Base-by-base conservation (phyloP, 2,113 vertebrate species). In the Antechinus stuartii region DNA sequence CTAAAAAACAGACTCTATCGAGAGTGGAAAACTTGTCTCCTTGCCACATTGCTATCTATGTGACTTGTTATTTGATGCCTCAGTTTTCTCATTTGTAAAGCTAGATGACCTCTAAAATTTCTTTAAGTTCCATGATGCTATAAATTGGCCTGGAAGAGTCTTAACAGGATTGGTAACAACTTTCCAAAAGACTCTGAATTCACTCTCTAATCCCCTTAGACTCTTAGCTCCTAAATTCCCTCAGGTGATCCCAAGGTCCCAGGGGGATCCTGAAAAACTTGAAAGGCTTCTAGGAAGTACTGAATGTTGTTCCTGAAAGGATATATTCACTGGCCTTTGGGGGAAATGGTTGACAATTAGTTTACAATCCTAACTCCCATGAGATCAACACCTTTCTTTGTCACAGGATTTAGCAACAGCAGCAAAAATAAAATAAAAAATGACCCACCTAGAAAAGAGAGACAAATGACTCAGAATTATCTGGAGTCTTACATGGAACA, bases 171-270 rank as follows among this genome's bases (percentile, higher is more conserved):
- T 76, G 35, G 68, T 42, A 42, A n/a, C 14, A 84, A 7, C 42
- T 84, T 84, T 42, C 35, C 14, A n/a, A 84, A 84, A 68, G 16
- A 42, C 35, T 76, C 30, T 42, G 68, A 84, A 84, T 42, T 84
- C 16, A 42, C 16, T 84, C 30, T 76, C n/a, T 42, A 23, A 22
- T 8, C 35, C 42, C 68, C 14, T 68, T 35, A 68, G 30, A n/a
- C 4, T 42, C 35, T n/a, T 47, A 5, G 50, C 0, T 49, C 89
- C 90, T 26, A 91, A 24, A 92, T 96, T 92, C 94, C 30, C 76
- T 91, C 30, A 89, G 47, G n/a, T 97, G 94, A 92, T 92, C 84
- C 54, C 56, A 53, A 90, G 47, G 12, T 68, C 55, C n/a, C 47
- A 93, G 27, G 76, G 89, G 27, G 53, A 90, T 94, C 95, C 23